These are phyloP conservation scores for Proales similis DNA, from an alignment of 1,140 invertebrate genomes.

Conservation along the genomic window DNA sequence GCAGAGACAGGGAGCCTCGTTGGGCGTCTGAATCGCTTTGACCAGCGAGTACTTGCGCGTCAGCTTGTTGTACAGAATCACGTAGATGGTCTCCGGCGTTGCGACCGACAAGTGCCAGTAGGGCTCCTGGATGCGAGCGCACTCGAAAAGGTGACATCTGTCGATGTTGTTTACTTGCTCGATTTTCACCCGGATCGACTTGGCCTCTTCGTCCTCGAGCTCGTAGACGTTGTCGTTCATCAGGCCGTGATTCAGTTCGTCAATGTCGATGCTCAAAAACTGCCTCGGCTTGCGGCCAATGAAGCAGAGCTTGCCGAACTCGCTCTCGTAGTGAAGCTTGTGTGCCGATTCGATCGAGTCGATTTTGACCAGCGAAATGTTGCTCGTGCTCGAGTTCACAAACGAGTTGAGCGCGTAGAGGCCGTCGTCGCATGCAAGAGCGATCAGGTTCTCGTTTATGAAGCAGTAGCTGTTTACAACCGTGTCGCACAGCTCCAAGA, in stretches of 20 bases:
- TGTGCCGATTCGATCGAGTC: constrained; percentile 35
- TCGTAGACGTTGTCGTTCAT: constrained; percentile 27
- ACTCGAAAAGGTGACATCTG: constrained; percentile 33
- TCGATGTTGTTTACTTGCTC: constrained; percentile 34
- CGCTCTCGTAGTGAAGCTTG: constrained; percentile 32
- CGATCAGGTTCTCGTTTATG: constrained; percentile 36
- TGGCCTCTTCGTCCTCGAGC: constrained; percentile 27
- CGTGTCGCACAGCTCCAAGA: constrained; percentile 27
- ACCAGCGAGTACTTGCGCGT: constrained; percentile 34
- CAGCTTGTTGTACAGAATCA: constrained; percentile 17
- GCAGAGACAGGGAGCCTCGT: constrained; percentile 27
- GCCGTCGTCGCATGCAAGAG: constrained; percentile 31
- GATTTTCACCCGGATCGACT: constrained; percentile 11
- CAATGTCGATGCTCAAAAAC: constrained; percentile 25
- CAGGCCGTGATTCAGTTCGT: constrained; percentile 19
- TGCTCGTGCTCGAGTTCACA: too few relatives aligned
- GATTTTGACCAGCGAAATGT: constrained; percentile 31
- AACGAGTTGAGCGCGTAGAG: constrained; percentile 32
- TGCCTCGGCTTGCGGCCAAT: constrained; percentile 32
- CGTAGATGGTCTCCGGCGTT: constrained; percentile 33
- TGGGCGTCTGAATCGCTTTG: constrained; percentile 27
- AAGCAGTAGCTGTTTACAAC: constrained; percentile 37
- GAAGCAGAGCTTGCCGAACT: constrained; percentile 35
- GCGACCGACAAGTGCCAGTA: constrained; percentile 33
- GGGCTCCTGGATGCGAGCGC: constrained; percentile 14